Base-by-base conservation (phyloP, 2,113 vertebrate genomes). In the Octodon degus region DNA sequence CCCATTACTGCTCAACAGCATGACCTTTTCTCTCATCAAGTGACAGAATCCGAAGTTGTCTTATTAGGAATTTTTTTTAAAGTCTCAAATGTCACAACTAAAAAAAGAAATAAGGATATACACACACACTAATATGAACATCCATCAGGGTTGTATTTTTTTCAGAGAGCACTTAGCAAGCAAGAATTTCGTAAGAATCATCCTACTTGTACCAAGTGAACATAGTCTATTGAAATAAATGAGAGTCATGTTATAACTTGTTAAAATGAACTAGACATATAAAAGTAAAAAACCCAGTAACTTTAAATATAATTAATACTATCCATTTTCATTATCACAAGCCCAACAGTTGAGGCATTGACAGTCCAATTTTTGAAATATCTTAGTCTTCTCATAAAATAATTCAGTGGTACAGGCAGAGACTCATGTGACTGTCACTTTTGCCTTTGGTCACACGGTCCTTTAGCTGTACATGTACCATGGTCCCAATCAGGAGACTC, bases 31-130 rank as follows among this genome's bases (percentile, higher is more conserved):
- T 1, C 19, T 65, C 34, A 24, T 43, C 25, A 68, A 87, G 32
- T 63, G 53, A 43, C 37, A 88, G 62, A 74, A 91, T 74, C 55
- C 50, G 65, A 63, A 82, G 70, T 83, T 32, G 37, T 63, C 20
- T 70, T 68, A 62, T 0, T 50, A 62, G n/a, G 22, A 50, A 62
- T 43, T 11, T 55, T 83, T 93, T 81, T 53, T 72, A 0, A 76
- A 91, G 34, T 74, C 55, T 94, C 70, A 86, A 85, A 85, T 70
- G 79, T 79, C 80, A 94, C 68, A 87, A 58, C 22, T 91, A 25
- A 65, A 94, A 91, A 62, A 80, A 27, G 13, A 0, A 65, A 16
- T 86, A 32, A 20, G 0, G 8, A 1, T 1, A 13, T 0, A 58
- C 6, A 74, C 6, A 74, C 32, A 74, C 2, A 32, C 19, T 7